Evolutionary conservation across 2,888 invertebrate genomes (phyloP).

Genomic region (Perdita meconis): DNA sequence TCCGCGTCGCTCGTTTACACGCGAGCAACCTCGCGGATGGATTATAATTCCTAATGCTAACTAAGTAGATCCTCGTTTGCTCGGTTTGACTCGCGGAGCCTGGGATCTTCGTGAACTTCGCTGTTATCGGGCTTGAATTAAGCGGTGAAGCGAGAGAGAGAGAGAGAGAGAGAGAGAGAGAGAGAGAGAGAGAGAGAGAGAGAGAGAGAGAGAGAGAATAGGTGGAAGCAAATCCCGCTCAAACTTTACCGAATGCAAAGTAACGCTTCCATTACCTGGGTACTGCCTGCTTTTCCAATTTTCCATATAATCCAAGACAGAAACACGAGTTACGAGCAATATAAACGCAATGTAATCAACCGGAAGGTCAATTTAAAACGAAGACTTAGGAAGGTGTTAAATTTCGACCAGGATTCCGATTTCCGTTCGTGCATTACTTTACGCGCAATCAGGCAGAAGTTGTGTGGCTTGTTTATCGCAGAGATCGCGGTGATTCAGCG

Average conservation of each 20-base stretch:
- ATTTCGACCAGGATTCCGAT: neutral
- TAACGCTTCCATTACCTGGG: too few species aligned
- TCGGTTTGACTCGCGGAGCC: neutral
- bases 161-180: too few species aligned
- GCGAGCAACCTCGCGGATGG: neutral
- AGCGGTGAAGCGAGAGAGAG: neutral
- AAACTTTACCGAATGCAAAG: too few species aligned
- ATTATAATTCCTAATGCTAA: neutral
- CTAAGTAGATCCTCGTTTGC: neutral
- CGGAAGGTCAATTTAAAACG: too few species aligned
- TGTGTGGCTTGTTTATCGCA: neutral
- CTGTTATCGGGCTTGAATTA: neutral
- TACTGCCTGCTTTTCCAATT: too few species aligned
- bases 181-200: too few species aligned
- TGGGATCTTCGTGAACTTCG: neutral
- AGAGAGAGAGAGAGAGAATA: too few species aligned
- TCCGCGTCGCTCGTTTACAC: constrained; percentile 10
- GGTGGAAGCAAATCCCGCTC: too few species aligned
- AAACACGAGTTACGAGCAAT: too few species aligned
- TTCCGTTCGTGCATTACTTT: neutral
- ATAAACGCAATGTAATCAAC: too few species aligned
- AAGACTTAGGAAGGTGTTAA: too few species aligned
- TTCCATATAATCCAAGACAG: too few species aligned
- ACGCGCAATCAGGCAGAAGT: neutral
- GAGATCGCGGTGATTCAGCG: constrained; percentile 17